phyloP scores from a whole-genome alignment of 2,113 vertebrate species.

The Lycaon pictus region DNA sequence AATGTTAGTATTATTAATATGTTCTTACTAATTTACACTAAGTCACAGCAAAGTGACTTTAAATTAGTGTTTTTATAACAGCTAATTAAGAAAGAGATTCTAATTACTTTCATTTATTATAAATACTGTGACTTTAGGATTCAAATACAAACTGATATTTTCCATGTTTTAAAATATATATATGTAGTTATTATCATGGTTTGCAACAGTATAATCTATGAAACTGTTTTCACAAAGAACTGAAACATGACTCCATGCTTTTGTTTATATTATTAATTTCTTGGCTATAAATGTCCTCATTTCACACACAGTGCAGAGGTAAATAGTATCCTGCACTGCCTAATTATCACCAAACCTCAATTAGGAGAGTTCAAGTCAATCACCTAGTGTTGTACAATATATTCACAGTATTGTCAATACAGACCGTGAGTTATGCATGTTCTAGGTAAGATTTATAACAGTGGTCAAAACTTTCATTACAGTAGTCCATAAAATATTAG shows the following conservation, averaged over 20 bases:
- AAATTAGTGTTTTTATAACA: background rate
- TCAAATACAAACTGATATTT: background rate
- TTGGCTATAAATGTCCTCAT: conserved; percentile 4
- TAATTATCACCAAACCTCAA: conserved; percentile 57
- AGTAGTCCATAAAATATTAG: conserved; percentile 72
- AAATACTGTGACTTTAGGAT: background rate
- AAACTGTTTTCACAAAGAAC: background rate
- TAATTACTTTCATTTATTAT: conserved; percentile 7
- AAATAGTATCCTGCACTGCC: conserved; percentile 1
- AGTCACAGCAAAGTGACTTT: conserved; percentile 43
- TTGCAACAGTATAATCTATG: background rate
- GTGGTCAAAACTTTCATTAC: conserved; percentile 74
- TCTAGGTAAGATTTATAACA: conserved; percentile 63
- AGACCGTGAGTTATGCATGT: conserved; percentile 4
- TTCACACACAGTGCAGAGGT: background rate
- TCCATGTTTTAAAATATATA: background rate
- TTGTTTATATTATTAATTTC: conserved; percentile 16
- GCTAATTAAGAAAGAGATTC: conserved; percentile 11
- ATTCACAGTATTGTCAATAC: conserved; percentile 45
- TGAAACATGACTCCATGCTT: background rate
- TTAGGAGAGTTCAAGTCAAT: conserved; percentile 60
- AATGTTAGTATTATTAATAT: background rate
- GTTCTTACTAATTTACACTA: background rate
- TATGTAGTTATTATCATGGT: background rate
- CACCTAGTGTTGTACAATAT: background rate